Conservation (phyloP, 2,888 invertebrate genomes). For the Aradus depressus region DNA sequence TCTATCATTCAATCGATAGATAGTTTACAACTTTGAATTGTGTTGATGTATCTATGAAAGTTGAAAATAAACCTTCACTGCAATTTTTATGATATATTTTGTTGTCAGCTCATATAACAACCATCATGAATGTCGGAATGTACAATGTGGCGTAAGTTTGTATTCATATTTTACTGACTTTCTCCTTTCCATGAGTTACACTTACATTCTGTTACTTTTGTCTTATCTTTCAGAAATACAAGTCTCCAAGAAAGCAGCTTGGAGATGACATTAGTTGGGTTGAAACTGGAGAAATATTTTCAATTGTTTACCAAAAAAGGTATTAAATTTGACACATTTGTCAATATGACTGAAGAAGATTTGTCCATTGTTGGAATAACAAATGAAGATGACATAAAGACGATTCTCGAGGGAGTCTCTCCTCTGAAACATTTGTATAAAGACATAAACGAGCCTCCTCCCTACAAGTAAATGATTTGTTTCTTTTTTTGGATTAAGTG, state of each 20-base stretch:
- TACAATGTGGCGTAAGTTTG: too few relatives aligned
- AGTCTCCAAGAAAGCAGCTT: conserved; percentile 6
- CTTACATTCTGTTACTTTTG: too few relatives aligned
- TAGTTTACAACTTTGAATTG: too few relatives aligned
- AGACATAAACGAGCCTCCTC: conserved; percentile 7
- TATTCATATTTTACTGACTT: too few relatives aligned
- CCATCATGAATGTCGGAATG: too few relatives aligned
- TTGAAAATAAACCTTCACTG: too few relatives aligned
- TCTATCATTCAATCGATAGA: too few relatives aligned
- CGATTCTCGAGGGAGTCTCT: conserved; percentile 14
- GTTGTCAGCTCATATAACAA: too few relatives aligned
- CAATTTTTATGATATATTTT: too few relatives aligned
- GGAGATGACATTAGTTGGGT: conserved; percentile 8
- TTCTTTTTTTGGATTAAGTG: neutral
- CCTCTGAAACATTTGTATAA: conserved; percentile 8
- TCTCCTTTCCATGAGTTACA: too few relatives aligned
- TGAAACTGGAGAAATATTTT: conserved; percentile 19
- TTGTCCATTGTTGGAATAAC: conserved; percentile 17
- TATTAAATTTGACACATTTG: conserved; percentile 19
- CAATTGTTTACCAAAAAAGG: conserved; percentile 18
- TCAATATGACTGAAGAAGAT: conserved; percentile 23
- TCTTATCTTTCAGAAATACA: neutral
- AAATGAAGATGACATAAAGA: conserved; percentile 13
- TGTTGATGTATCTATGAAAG: too few relatives aligned
- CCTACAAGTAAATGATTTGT: conserved; percentile 4